Evolutionary conservation across 2,797 vertebrate species (phyloP).

Genomic region (Cynopterus sphinx): DNA sequence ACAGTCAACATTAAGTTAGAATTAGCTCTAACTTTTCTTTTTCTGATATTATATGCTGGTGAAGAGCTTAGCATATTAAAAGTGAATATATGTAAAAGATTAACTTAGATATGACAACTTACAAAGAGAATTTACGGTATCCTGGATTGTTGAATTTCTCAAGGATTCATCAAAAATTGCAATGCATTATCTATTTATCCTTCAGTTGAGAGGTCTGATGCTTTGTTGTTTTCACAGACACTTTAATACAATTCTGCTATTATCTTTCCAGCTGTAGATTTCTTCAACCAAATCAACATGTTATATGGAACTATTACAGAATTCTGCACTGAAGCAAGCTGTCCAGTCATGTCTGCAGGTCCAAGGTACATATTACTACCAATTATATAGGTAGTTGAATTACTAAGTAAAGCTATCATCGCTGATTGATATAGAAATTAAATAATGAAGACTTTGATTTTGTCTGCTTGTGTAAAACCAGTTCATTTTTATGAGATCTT

Average conservation of each 20-base stretch:
- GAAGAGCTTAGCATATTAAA: slow-evolving; percentile 24
- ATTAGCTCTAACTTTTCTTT: slow-evolving; percentile 18
- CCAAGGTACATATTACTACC: slow-evolving; percentile 87
- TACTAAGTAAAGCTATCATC: not conserved
- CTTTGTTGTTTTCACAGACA: slow-evolving; percentile 34
- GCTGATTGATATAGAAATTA: slow-evolving; percentile 15
- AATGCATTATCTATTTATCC: not conserved
- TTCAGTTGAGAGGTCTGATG: not conserved
- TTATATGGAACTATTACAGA: slow-evolving; percentile 97
- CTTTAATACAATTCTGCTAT: not conserved
- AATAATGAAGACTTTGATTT: not conserved
- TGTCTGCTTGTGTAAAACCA: not conserved
- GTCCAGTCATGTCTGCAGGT: slow-evolving; percentile 96
- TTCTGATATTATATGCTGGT: not conserved
- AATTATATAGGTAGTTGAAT: not conserved
- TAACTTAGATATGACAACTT: not conserved
- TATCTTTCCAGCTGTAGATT: slow-evolving; percentile 92
- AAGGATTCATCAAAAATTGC: not conserved
- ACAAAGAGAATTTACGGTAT: not conserved
- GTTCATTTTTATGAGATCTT: not conserved
- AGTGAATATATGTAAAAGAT: not conserved
- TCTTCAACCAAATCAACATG: slow-evolving; percentile 99
- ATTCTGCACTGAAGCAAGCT: slow-evolving; percentile 96
- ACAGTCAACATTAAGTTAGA: slow-evolving; percentile 24
- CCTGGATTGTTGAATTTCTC: not conserved